Percentiles rank a stretch among this genome's conserved stretches.
Evolutionary conservation across 1,140 invertebrate species (phyloP).

Genomic region (Drosophila repletoides): DNA sequence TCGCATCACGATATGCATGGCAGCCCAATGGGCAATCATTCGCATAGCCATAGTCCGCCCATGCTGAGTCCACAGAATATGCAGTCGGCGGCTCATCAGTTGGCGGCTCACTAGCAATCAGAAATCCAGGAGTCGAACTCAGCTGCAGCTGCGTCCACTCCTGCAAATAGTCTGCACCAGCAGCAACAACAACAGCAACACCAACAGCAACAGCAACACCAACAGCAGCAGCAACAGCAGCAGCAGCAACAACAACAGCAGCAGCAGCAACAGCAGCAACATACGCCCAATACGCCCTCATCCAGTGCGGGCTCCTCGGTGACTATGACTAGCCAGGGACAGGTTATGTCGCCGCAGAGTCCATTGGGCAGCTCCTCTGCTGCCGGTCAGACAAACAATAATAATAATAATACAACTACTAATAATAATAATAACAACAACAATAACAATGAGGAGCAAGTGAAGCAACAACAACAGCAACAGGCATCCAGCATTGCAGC

Average conservation of each 20-base stretch:
- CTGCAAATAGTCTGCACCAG: conserved; percentile 79
- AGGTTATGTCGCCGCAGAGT: conserved; percentile 79
- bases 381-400: conserved; percentile 64
- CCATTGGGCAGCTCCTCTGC: conserved; percentile 68
- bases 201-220: conserved; percentile 63
- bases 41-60: conserved; percentile 89
- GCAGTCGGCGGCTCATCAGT: conserved; percentile 89
- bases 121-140: conserved; percentile 83
- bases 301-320: conserved; percentile 75
- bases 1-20: conserved; percentile 91
- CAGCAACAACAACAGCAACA: conserved; percentile 67
- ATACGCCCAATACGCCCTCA: conserved; percentile 69
- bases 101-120: conserved; percentile 95
- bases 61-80: conserved; percentile 92
- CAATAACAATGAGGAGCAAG: conserved; percentile 63
- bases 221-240: conserved; percentile 60
- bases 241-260: conserved; percentile 65
- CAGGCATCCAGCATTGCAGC: conserved; percentile 78
- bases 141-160: conserved; percentile 82
- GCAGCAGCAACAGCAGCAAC: conserved; percentile 64
- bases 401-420: conserved; percentile 65
- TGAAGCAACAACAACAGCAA: conserved; percentile 67
- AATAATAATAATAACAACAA: conserved; percentile 67
- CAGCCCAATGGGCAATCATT: conserved; percentile 90
- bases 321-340: conserved; percentile 80